Percentiles rank a stretch among this genome's conserved stretches.
phyloP scores from a whole-genome alignment of 1,140 invertebrate species.

The Mercenaria mercenaria region DNA sequence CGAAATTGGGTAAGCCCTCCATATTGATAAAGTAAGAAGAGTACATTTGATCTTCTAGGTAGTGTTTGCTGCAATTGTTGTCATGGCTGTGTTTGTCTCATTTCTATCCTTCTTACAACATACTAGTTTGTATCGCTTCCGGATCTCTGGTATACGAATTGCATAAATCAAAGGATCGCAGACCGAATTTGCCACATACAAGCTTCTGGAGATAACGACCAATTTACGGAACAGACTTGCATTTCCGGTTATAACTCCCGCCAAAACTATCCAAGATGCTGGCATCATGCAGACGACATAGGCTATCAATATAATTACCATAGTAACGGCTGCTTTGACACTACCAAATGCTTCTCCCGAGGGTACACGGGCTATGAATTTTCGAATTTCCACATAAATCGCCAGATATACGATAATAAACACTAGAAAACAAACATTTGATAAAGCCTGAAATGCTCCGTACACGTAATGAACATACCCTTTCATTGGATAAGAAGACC shows the following conservation, averaged over 20 bases:
- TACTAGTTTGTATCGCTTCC: background rate
- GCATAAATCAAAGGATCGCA: background rate
- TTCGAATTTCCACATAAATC: background rate
- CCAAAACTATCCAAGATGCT: background rate
- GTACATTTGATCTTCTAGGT: too few species aligned
- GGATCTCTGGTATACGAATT: background rate
- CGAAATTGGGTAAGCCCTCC: too few species aligned
- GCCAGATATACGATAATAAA: background rate
- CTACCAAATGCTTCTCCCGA: background rate
- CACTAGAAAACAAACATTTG: background rate
- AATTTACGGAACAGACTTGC: background rate
- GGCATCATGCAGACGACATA: background rate
- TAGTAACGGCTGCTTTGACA: background rate
- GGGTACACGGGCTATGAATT: background rate
- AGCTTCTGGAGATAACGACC: background rate
- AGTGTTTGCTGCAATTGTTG: too few species aligned
- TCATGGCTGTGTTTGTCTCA: background rate
- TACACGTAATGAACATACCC: background rate
- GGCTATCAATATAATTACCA: background rate
- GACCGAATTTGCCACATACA: background rate
- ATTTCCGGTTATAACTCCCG: background rate
- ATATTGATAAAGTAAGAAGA: too few species aligned
- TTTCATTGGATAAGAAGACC: slow-evolving; percentile 4
- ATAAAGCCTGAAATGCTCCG: background rate
- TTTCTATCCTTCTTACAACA: background rate